These are phyloP conservation scores for Euproctis similis DNA, from an alignment of 2,888 invertebrate genomes.

Conservation along the genomic window DNA sequence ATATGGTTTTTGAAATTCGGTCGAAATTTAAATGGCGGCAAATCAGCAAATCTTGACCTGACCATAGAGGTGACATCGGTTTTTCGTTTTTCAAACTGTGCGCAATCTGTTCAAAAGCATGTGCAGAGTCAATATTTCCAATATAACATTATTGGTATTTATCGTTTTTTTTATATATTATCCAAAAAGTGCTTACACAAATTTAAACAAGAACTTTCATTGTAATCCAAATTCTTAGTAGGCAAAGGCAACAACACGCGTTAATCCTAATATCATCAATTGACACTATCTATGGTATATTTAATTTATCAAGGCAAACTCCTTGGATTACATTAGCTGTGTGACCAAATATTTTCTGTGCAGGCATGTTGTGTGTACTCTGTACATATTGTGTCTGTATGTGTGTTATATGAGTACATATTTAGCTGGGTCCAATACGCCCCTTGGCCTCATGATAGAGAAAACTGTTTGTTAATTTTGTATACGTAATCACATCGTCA, in stretches of 20 bases:
- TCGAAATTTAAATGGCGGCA: too few species aligned
- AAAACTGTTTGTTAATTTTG: constrained; percentile 21
- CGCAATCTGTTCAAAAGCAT: too few species aligned
- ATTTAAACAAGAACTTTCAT: not conserved
- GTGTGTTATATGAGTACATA: constrained; percentile 59
- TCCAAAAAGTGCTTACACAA: not conserved
- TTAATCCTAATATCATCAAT: constrained; percentile 24
- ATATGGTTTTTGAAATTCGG: too few species aligned
- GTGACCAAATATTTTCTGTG: constrained; percentile 72
- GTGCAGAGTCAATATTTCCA: too few species aligned
- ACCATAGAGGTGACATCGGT: too few species aligned
- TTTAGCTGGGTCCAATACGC: constrained; percentile 56
- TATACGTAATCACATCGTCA: constrained; percentile 13
- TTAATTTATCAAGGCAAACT: constrained; percentile 66
- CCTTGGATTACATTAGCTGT: constrained; percentile 61
- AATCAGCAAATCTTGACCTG: too few species aligned
- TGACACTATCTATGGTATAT: constrained; percentile 43
- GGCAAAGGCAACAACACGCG: constrained; percentile 18
- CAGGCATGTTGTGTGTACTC: constrained; percentile 45
- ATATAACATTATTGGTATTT: too few species aligned
- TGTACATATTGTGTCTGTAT: constrained; percentile 44
- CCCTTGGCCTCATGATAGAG: constrained; percentile 32
- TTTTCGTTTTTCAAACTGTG: too few species aligned
- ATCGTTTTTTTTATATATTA: too few species aligned
- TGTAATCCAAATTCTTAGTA: too few species aligned